Percentiles rank a stretch among this genome's conserved stretches.
Conservation (phyloP, 2,888 invertebrate species). For the Sisyra terminalis region DNA sequence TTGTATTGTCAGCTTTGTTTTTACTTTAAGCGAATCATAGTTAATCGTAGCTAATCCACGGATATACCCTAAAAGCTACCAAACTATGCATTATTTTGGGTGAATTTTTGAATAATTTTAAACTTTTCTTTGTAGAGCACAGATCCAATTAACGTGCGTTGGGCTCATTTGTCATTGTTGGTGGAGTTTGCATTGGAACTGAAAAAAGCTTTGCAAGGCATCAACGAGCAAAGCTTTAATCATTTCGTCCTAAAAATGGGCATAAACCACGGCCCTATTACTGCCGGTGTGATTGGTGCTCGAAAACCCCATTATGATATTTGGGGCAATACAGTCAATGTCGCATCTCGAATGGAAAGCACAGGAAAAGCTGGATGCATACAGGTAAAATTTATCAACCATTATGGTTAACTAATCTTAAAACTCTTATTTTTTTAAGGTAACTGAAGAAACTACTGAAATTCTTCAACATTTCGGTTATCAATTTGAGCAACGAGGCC, state of each 20-base stretch:
- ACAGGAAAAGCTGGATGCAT: conserved; percentile 90
- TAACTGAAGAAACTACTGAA: conserved; percentile 85
- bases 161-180: conserved; percentile 69
- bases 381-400: conserved; percentile 45
- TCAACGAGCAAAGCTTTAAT: conserved; percentile 91
- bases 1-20: too few species aligned
- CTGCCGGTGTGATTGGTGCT: conserved; percentile 90
- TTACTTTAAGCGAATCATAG: too few species aligned
- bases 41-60: too few species aligned
- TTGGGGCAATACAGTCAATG: conserved; percentile 95
- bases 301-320: conserved; percentile 93
- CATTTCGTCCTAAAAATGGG: conserved; percentile 89
- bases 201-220: conserved; percentile 76
- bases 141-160: conserved; percentile 55
- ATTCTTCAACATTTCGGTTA: conserved; percentile 83
- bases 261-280: conserved; percentile 90
- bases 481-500: conserved; percentile 82
- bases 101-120: neutral
- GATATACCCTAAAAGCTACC: too few species aligned
- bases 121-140: conserved; percentile 34
- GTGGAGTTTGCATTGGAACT: conserved; percentile 85
- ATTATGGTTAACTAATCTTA: neutral
- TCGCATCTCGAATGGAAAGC: conserved; percentile 94
- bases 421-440: conserved; percentile 34
- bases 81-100: too few species aligned